These are phyloP conservation scores for Eidolon dupreanum DNA, from an alignment of 2,797 vertebrate species.

Conservation along the genomic window DNA sequence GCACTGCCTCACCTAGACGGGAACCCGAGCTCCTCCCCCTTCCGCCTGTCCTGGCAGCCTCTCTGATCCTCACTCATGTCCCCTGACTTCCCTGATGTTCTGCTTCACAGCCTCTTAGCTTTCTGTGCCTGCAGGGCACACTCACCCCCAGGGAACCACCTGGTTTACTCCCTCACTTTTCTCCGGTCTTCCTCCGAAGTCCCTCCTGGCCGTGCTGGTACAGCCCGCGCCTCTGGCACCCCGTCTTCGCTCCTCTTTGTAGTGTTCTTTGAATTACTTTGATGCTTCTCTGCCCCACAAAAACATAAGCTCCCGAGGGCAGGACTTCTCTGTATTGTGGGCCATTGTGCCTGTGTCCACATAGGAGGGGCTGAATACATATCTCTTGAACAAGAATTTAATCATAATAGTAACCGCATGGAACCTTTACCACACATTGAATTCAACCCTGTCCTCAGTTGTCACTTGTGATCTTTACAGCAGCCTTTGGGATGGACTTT, in stretches of 20 bases:
- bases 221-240: not conserved
- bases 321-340: not conserved
- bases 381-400: not conserved
- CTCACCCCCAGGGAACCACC: not conserved
- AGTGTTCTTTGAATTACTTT: too few species aligned
- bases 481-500: not conserved
- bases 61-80: too few species aligned
- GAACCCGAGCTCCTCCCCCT: not conserved
- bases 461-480: too few species aligned
- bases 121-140: not conserved
- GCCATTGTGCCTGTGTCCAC: not conserved
- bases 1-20: not conserved
- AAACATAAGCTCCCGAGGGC: not conserved
- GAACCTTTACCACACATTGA: too few species aligned
- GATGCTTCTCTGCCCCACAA: not conserved
- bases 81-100: too few species aligned
- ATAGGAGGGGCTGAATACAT: not conserved
- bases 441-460: not conserved
- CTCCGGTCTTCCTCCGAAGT: not conserved
- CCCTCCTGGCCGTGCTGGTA: not conserved
- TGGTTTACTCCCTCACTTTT: not conserved
- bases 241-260: not conserved
- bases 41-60: not conserved
- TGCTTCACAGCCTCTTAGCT: not conserved
- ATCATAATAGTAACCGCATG: not conserved